phyloP scores from a whole-genome alignment of 2,797 vertebrate genomes.

The Ateles fusciceps region DNA sequence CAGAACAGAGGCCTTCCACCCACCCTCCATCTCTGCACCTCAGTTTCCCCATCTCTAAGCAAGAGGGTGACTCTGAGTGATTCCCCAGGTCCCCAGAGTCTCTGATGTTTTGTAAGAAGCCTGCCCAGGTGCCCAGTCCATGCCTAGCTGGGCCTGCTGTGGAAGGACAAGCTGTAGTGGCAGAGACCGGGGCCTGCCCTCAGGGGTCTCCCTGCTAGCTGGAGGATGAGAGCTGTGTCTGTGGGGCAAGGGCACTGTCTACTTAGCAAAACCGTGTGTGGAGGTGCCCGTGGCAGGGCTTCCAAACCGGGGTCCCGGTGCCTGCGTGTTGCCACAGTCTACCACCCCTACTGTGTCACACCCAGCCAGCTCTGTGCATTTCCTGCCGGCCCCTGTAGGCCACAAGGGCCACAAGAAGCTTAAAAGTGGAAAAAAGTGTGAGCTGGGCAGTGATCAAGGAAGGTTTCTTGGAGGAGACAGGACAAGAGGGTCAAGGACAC shows the following conservation, averaged over 20 bases:
- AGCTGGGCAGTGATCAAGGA: background rate
- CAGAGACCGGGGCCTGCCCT: background rate
- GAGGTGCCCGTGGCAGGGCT: accelerated
- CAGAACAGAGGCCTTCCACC: background rate
- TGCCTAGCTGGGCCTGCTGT: background rate
- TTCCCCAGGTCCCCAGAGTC: background rate
- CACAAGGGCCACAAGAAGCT: background rate
- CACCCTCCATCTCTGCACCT: background rate
- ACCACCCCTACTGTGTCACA: background rate
- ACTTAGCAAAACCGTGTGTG: background rate
- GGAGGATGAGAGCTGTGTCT: background rate
- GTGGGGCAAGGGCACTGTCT: background rate
- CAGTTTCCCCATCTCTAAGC: background rate
- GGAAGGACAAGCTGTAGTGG: background rate
- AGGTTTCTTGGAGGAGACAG: background rate
- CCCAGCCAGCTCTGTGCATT: background rate
- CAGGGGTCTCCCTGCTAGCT: too few species aligned
- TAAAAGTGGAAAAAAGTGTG: background rate
- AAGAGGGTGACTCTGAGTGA: background rate
- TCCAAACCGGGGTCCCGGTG: background rate
- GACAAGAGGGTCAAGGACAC: background rate
- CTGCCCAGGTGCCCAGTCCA: background rate
- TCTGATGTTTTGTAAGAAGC: background rate
- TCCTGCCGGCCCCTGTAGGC: background rate
- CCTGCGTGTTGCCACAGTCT: background rate